Conservation (phyloP, 2,797 vertebrate species). For the Tragopan temminckii region DNA sequence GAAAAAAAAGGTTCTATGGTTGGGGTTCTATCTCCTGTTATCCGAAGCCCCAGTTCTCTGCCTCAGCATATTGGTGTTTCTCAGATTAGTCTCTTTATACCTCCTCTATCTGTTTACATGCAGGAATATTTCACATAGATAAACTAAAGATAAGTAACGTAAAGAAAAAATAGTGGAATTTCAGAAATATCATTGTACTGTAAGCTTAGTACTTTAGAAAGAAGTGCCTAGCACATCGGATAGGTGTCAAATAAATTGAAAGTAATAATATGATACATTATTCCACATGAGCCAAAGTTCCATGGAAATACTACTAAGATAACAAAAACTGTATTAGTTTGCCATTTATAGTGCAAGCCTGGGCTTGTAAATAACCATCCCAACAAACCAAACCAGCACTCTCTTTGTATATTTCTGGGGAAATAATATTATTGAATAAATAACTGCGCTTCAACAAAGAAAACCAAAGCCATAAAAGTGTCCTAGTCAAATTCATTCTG, state of each 20-base stretch:
- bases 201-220: conserved; percentile 3
- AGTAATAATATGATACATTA: not conserved
- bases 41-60: not conserved
- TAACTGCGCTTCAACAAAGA: not conserved
- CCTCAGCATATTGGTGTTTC: not conserved
- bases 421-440: not conserved
- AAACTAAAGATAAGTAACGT: not conserved
- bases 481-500: not conserved
- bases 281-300: not conserved
- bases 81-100: not conserved
- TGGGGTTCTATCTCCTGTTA: not conserved
- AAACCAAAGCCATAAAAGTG: not conserved
- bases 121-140: not conserved
- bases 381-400: not conserved
- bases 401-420: not conserved
- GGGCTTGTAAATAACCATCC: not conserved
- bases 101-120: not conserved
- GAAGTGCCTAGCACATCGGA: not conserved
- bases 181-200: not conserved
- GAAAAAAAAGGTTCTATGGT: not conserved
- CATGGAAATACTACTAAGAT: conserved; percentile 12
- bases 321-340: not conserved
- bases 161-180: not conserved
- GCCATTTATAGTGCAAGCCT: not conserved
- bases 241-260: conserved; percentile 25